Base-by-base conservation (phyloP, 2,888 invertebrate genomes). In the Eilema depressum region DNA sequence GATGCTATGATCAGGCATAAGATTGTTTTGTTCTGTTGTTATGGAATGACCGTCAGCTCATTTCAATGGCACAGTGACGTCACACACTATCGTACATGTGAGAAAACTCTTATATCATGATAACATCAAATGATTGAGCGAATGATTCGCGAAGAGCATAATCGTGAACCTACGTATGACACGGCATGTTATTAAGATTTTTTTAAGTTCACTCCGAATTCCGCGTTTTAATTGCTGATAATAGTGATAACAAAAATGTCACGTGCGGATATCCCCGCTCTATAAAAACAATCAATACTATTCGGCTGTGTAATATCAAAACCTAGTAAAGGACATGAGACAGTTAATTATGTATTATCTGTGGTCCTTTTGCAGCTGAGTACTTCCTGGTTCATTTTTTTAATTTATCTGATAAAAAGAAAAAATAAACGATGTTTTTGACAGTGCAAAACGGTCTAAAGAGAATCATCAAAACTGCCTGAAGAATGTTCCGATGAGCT, bases 1-100 rank as follows among this genome's bases (percentile, higher is more conserved):
- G 25, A 57, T 33, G 37, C 11, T 11, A 57, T 33, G 37, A 63
- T 33, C 14, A 14, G 47, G 17, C 23, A 23, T 37, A 28, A 25
- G 7, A 57, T 67, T 47, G 65, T 20, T 64, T 68, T 60, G 41
- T 71, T 68, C 28, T 61, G 28, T 70, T 77, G 68, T 75, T 76
- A 71, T 71, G 71, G 76, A 71, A 75, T 68, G 76, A 70, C 75
- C 76, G 71, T 80, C 77, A 79, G 70, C 73, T 75, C 25, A 68
- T 81, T 82, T 82, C 80, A 82, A 80, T 77, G 75, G 62, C 68
- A 77, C 57, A 59, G 37, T 79, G 83, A 79, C 83, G 82, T 80
- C 83, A 80, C 47, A 47, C 56, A 53, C 26, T 68, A 73, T 73
- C 63, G 68, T 69, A 57, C 14, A 69, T 75, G 63, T 73, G 63